Conservation (phyloP, 2,888 invertebrate species). For the Unio pictorum region DNA sequence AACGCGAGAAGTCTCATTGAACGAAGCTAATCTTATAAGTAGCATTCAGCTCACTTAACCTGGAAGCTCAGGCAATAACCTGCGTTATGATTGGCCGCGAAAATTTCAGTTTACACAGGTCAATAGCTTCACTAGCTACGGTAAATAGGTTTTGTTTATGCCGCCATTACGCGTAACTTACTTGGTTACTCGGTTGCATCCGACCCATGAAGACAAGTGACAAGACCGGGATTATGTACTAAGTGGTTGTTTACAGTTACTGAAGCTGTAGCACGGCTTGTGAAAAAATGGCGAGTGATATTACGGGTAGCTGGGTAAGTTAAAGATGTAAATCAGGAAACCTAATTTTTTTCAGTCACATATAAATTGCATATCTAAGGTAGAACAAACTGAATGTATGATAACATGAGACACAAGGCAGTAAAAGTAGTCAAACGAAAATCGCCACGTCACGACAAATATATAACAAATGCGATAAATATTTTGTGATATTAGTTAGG, state of each 20-base stretch:
- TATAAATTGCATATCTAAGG: no score
- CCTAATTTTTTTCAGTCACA: no score
- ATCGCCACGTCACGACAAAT: no score
- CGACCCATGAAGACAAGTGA: background rate
- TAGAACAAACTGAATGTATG: no score
- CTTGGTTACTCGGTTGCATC: conserved; percentile 35
- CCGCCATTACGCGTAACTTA: conserved; percentile 35
- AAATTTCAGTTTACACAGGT: conserved; percentile 3
- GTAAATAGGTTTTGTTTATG: conserved; percentile 48
- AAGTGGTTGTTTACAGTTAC: background rate
- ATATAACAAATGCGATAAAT: no score
- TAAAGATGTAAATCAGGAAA: no score
- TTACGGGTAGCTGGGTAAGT: conserved; percentile 56
- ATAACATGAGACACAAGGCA: no score
- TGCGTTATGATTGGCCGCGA: conserved; percentile 23
- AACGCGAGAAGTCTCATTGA: no score
- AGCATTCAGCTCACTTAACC: no score
- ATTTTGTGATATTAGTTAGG: no score
- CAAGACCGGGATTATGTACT: conserved; percentile 1
- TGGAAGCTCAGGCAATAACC: conserved; percentile 3
- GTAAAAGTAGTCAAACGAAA: no score
- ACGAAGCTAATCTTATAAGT: no score
- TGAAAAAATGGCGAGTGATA: conserved; percentile 32
- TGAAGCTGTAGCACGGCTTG: conserved; percentile 4
- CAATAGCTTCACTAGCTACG: conserved; percentile 39